These are phyloP conservation scores for Pectinophora gossypiella DNA, from an alignment of 1,140 invertebrate species.

Conservation along the genomic window DNA sequence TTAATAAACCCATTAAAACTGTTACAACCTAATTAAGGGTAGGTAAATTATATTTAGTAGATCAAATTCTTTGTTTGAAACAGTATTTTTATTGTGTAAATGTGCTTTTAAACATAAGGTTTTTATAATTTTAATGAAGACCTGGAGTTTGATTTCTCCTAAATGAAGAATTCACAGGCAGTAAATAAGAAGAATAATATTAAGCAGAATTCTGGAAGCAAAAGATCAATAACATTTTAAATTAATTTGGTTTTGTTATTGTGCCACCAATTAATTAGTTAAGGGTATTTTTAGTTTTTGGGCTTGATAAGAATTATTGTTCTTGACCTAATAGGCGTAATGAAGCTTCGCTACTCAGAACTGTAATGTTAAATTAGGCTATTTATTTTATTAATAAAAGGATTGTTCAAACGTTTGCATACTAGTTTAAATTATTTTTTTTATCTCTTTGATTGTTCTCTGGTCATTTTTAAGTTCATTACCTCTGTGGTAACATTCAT, in stretches of 20 bases:
- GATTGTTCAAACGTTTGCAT: constrained; percentile 1
- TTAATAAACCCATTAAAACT: too few species aligned
- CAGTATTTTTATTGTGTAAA: too few species aligned
- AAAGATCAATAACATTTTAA: background rate
- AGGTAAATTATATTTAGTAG: too few species aligned
- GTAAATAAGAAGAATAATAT: too few species aligned
- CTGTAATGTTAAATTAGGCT: constrained; percentile 13
- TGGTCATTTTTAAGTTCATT: constrained; percentile 9
- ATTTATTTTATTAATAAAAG: constrained; percentile 48
- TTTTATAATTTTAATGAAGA: too few species aligned
- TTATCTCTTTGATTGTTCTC: too few species aligned
- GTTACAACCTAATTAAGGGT: too few species aligned
- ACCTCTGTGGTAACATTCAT: constrained; percentile 38
- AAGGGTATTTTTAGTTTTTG: background rate
- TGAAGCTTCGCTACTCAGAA: background rate
- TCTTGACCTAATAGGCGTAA: background rate
- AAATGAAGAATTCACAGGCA: too few species aligned
- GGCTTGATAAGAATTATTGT: background rate
- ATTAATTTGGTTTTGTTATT: background rate
- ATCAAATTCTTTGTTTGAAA: too few species aligned
- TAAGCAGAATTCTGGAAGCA: background rate
- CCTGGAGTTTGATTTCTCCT: too few species aligned
- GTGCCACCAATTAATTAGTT: background rate
- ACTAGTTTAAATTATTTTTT: too few species aligned
- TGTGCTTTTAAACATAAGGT: too few species aligned